phyloP scores from a whole-genome alignment of 92 coral and sea anemone species.

The Virgularia gustaviana region DNA sequence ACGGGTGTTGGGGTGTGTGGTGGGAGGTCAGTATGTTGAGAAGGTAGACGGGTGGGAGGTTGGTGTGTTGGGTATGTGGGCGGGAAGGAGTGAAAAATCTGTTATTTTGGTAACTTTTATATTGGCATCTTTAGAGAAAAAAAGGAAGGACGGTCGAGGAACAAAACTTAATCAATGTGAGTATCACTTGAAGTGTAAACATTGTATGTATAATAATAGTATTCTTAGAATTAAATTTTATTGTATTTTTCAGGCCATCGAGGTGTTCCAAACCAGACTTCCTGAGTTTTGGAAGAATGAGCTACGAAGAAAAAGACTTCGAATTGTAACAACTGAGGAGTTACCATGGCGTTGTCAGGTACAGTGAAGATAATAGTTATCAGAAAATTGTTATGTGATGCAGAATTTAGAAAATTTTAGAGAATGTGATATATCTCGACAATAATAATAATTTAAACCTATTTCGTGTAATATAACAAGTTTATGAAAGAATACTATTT shows the following conservation, averaged over 20 bases:
- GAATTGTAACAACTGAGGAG: constrained; percentile 82
- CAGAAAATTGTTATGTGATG: neutral
- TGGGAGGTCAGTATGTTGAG: no score
- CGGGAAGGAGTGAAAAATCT: no score
- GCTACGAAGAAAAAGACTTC: constrained; percentile 62
- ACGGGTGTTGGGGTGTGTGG: no score
- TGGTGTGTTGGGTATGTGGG: no score
- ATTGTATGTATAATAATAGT: neutral
- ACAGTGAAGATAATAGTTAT: constrained; percentile 26
- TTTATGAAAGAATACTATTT: neutral
- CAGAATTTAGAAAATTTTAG: neutral
- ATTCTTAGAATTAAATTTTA: neutral
- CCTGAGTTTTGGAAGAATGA: constrained; percentile 83
- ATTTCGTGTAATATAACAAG: neutral
- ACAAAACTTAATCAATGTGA: constrained; percentile 56
- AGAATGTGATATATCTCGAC: no score
- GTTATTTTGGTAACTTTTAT: neutral
- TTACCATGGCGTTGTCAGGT: constrained; percentile 97
- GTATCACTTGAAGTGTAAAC: neutral
- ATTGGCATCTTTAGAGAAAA: constrained; percentile 23
- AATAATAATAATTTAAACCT: no score
- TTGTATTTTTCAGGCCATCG: constrained; percentile 57
- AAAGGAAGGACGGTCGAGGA: constrained; percentile 76
- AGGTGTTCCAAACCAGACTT: constrained; percentile 58
- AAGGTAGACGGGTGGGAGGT: no score